Conservation (phyloP, 1,140 invertebrate species). For the Drosophila ercepeae region DNA sequence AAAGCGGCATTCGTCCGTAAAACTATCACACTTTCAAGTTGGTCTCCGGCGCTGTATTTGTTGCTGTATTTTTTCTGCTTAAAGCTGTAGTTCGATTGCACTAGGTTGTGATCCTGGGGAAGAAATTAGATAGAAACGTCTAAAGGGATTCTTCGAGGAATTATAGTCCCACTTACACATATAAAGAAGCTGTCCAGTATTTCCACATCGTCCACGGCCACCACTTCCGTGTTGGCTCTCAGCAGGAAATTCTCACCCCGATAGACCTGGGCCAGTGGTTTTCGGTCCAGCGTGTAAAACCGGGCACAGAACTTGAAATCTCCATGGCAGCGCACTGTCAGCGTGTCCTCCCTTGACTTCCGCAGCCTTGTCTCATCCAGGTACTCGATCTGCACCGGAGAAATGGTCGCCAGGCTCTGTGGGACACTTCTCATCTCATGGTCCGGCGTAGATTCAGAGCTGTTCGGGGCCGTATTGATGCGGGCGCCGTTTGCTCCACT, state of each 20-base stretch:
- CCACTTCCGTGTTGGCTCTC: conserved; percentile 70
- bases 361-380: conserved; percentile 74
- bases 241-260: conserved; percentile 81
- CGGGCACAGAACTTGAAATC: conserved; percentile 76
- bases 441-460: conserved; percentile 72
- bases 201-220: conserved; percentile 70
- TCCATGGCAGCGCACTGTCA: conserved; percentile 60
- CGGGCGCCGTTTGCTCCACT: conserved; percentile 1
- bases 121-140: neutral
- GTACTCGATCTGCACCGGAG: conserved; percentile 75
- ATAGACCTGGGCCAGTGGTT: conserved; percentile 68
- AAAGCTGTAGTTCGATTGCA: conserved; percentile 83
- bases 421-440: conserved; percentile 46
- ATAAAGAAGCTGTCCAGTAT: conserved; percentile 83
- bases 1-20: conserved; percentile 71
- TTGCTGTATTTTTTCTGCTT: conserved; percentile 80
- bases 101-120: conserved; percentile 79
- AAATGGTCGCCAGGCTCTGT: conserved; percentile 40
- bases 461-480: conserved; percentile 49
- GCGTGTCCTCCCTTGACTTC: conserved; percentile 72
- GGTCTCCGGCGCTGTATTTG: conserved; percentile 68
- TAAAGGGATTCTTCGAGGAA: too few relatives aligned
- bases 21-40: conserved; percentile 78
- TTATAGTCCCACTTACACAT: conserved; percentile 69
- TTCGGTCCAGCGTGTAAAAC: conserved; percentile 75